Base-by-base conservation (phyloP, 2,888 invertebrate species). In the Lasioglossum morio region DNA sequence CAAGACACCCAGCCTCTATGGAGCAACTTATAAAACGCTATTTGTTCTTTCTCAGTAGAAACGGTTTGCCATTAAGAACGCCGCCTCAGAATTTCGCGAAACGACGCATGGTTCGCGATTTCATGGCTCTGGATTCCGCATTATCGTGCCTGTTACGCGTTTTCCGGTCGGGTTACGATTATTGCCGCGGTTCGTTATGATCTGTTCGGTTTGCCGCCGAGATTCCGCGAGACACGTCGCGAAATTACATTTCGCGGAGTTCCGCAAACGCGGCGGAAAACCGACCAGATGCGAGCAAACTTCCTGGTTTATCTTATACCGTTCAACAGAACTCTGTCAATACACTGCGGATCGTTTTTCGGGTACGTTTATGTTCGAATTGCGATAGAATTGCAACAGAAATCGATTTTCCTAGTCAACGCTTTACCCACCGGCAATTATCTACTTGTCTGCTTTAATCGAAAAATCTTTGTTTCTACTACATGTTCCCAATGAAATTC, bases 181-280 rank as follows among this genome's bases (percentile, higher is more conserved):
- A 70, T 80, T 77, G 53, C 77, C 53, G 72, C 4, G 37, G 43
- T 57, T 57, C 60, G 74, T 84, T 81, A 76, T 16, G 85, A 84
- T n/a, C 63, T 43, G 66, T 79, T 77, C 63, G 80, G 74, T 77
- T 53, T 40, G 60, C 76, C 77, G 34, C 48, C 53, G 84, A 79
- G 76, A 79, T 78, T 40, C 69, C 34, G 46, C 30, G 34, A 46
- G 27, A 8, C 40, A 23, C 40, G 69, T n/a, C 69, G 69, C 34
- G n/a, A 40, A 70, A 70, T 70, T 70, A 70, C 37, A 70, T 40
- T 37, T 40, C 69, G 37, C 37, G 40, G 63, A 43, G 12, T 72
- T 79, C 60, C 72, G 60, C 79, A 46, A 79, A 37, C 72, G 40
- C 72, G n/a, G 34, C 27, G 37, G 27, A 53, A 66, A 77, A 53